Percentiles rank a stretch among this genome's conserved stretches.
These are phyloP conservation scores for Drosophila crucigera DNA, from an alignment of 2,888 invertebrate genomes.

Conservation along the genomic window DNA sequence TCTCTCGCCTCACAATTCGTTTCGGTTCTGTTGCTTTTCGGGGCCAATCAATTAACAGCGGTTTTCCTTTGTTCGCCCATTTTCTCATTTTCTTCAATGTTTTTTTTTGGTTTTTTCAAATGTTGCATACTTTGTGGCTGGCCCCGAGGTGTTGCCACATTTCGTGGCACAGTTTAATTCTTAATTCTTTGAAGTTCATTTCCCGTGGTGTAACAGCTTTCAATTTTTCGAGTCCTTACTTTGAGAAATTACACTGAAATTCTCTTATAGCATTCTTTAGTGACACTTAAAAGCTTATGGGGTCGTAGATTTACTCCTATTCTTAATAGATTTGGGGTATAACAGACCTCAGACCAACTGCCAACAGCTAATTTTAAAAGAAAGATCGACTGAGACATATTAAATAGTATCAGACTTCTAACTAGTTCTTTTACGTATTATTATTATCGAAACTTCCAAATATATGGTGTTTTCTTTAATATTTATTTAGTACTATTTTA, in stretches of 20 bases:
- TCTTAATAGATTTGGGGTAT: neutral
- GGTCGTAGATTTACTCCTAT: neutral
- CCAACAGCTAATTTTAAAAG: neutral
- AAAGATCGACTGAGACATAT: neutral
- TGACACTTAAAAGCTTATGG: neutral
- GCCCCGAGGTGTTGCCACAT: neutral
- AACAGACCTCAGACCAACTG: neutral
- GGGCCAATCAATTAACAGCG: constrained; percentile 65
- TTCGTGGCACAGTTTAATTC: neutral
- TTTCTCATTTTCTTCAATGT: constrained; percentile 1
- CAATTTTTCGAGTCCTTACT: neutral
- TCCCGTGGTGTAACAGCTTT: neutral
- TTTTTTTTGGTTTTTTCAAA: constrained; percentile 21
- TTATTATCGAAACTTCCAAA: neutral
- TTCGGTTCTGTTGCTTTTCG: constrained; percentile 23
- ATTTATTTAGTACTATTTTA: neutral
- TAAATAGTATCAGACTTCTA: neutral
- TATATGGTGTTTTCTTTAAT: neutral
- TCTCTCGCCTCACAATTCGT: constrained; percentile 5
- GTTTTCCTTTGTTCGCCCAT: constrained; percentile 32
- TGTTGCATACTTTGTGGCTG: constrained; percentile 41
- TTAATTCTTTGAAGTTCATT: constrained; percentile 3
- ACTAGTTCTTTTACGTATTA: no score
- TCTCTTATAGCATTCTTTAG: neutral
- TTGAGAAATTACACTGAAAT: neutral